Evolutionary conservation across 2,888 invertebrate species (phyloP).

Genomic region (Monopis laevigella): DNA sequence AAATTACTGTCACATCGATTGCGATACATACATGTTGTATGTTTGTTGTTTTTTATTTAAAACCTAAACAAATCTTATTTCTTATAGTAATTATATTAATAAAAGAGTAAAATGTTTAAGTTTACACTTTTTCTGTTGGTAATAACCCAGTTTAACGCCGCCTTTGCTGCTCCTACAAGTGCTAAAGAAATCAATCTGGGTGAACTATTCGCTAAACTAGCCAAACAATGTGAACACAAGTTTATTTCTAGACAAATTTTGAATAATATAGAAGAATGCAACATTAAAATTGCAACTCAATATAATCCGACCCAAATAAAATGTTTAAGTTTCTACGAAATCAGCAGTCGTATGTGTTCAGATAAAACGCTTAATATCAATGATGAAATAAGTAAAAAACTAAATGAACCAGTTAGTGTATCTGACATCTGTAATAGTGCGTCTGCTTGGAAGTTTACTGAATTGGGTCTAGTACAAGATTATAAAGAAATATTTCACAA

Average conservation of each 20-base stretch:
- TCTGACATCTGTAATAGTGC: constrained; percentile 32
- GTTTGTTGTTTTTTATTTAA: too few relatives aligned
- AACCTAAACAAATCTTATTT: too few relatives aligned
- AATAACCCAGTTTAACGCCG: constrained; percentile 35
- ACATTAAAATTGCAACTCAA: constrained; percentile 23
- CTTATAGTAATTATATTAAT: too few relatives aligned
- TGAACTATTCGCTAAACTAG: constrained; percentile 26
- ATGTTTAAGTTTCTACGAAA: constrained; percentile 51
- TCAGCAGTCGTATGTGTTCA: constrained; percentile 40
- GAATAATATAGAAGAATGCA: constrained; percentile 31
- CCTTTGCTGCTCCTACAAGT: too few relatives aligned
- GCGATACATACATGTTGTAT: too few relatives aligned
- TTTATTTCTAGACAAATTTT: constrained; percentile 34
- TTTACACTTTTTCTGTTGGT: constrained; percentile 35
- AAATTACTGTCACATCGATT: too few relatives aligned
- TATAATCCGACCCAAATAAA: constrained; percentile 31
- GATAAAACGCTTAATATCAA: background rate
- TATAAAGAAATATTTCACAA: constrained; percentile 23
- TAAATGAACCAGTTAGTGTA: constrained; percentile 30
- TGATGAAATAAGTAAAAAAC: background rate
- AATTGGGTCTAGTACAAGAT: constrained; percentile 24
- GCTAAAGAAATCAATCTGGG: constrained; percentile 15
- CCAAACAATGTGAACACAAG: constrained; percentile 32
- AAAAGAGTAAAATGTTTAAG: constrained; percentile 40
- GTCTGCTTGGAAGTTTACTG: constrained; percentile 34